A percentile compares a stretch with the other conserved stretches of the same genome.
Evolutionary conservation across 2,797 vertebrate species (phyloP).

Genomic region (Natrix natrix): DNA sequence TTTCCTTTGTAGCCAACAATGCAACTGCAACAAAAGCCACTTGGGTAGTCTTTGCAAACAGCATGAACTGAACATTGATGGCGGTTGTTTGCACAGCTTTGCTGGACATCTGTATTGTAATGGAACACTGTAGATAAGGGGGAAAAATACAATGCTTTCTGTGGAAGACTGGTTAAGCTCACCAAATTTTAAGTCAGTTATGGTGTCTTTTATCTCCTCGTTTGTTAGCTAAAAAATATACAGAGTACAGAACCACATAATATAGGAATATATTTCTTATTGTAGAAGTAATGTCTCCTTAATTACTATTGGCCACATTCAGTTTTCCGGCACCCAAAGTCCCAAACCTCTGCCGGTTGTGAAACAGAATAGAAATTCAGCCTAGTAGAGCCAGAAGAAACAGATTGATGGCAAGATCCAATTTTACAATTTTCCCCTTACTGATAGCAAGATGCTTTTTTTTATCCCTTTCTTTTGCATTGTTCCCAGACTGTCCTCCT

Average conservation of each 20-base stretch:
- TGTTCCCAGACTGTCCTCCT: background rate
- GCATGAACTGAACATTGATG: constrained; percentile 88
- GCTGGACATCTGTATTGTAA: constrained; percentile 79
- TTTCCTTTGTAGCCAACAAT: constrained; percentile 92
- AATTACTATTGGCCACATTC: background rate
- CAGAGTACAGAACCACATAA: background rate
- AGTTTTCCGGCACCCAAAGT: background rate
- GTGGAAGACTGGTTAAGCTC: background rate
- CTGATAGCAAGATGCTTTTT: background rate
- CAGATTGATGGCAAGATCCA: background rate
- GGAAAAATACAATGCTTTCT: background rate
- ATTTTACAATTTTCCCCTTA: background rate
- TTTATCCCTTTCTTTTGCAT: background rate
- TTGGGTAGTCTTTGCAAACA: constrained; percentile 83
- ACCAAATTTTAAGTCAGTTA: background rate
- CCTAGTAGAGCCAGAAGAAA: background rate
- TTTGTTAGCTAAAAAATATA: background rate
- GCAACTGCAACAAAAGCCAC: constrained; percentile 90
- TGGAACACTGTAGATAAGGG: constrained; percentile 81
- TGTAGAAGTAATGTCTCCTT: background rate
- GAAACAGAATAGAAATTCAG: background rate
- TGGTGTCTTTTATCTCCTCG: background rate
- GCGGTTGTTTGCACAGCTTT: constrained; percentile 82
- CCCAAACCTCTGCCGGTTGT: background rate
- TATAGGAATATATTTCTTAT: background rate